A percentile compares a stretch with the other conserved stretches of the same genome.
Conservation (phyloP, 2,888 invertebrate genomes). For the Trichogramma evanescens region DNA sequence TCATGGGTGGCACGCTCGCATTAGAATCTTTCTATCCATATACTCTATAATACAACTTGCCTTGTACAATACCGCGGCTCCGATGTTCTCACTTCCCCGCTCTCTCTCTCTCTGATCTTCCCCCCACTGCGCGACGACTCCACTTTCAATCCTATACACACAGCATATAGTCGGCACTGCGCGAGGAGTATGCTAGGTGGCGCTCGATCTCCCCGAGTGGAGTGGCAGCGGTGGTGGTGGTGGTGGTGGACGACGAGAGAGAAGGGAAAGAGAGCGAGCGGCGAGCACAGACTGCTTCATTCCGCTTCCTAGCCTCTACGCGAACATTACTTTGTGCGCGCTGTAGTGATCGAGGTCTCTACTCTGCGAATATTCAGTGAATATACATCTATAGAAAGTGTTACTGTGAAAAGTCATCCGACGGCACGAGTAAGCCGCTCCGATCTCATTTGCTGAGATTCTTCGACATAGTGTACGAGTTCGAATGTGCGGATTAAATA, state of each 20-base stretch:
- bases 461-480: too few relatives aligned
- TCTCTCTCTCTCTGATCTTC: slow-evolving; percentile 16
- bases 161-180: neutral
- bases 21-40: slow-evolving; percentile 42
- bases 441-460: too few relatives aligned
- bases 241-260: neutral
- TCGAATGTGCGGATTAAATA: too few relatives aligned
- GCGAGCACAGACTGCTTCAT: too few relatives aligned
- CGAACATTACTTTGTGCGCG: too few relatives aligned
- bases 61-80: slow-evolving; percentile 24
- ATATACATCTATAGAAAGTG: neutral
- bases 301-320: too few relatives aligned
- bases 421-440: too few relatives aligned
- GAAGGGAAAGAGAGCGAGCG: slow-evolving; percentile 21
- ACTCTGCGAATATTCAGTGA: neutral
- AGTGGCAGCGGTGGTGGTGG: neutral
- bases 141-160: too few relatives aligned
- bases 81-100: slow-evolving; percentile 49
- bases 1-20: slow-evolving; percentile 49
- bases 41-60: too few relatives aligned
- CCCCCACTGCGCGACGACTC: slow-evolving; percentile 11
- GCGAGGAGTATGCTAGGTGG: neutral
- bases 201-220: neutral
- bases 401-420: too few relatives aligned
- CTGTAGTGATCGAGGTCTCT: neutral